Evolutionary conservation across 2,113 vertebrate species (phyloP), one percentile per base, ranked within the genome.

Genomic region (Sula dactylatra): DNA sequence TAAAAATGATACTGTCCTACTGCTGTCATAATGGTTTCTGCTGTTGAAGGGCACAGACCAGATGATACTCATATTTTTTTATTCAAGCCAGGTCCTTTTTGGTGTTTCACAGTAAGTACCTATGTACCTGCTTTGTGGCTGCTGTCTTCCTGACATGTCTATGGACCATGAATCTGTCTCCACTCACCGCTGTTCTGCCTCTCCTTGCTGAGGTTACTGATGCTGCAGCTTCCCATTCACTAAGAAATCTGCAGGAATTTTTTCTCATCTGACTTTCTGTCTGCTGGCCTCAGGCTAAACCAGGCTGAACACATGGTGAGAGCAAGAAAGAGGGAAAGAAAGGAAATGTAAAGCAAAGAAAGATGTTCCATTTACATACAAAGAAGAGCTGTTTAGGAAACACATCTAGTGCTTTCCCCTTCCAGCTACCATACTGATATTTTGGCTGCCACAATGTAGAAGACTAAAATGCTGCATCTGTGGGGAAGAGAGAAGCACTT

Each of bases 281-380:
- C 61, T 92, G 54, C 47, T 93, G 54, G 94, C 96, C 91, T 92
- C 16, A 0, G 81, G 95, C 96, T 88, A 95, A 94, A 77, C 26
- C 50, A 89, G 44, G 34, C 85, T 70, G 85, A 87, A 90, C 94
- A 95, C 86, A 94, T 91, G 74, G 88, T 61, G 69, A 82, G 29
- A 76, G 56, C 79, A 67, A 91, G 73, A 76, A 79, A 86, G 15
- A 91, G 16, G 45, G 54, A 72, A 79, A 86, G 70, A 86, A 83
- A 72, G 94, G 93, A 93, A 96, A 94, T 93, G 89, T 93, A 96
- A 95, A 95, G 92, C 91, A 95, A 71, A 94, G 88, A 92, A 95
- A 85, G 59, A 95, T 65, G 86, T 95, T 50, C 54, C 69, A 91
- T 95, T 97, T 97, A 97, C 94, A 96, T 83, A 96, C 38, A 88